Percentiles rank a stretch among this genome's conserved stretches.
Conservation (phyloP, 64 coral and sea anemone genomes). For the Orbicella faveolata region DNA sequence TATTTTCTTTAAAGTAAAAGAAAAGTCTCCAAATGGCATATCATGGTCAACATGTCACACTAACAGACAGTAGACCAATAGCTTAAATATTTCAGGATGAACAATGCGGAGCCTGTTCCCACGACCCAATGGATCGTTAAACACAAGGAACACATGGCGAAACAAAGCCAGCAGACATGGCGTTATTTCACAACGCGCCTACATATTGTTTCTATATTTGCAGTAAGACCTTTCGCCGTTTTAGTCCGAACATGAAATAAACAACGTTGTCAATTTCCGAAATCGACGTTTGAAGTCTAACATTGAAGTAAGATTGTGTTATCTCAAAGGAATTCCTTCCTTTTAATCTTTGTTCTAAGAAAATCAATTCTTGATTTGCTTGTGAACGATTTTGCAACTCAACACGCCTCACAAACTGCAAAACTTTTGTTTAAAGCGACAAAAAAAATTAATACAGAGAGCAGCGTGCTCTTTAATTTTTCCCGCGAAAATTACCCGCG, state of each 20-base stretch:
- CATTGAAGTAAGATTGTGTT: not conserved
- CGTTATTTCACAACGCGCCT: slow-evolving; percentile 12
- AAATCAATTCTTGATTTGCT: not conserved
- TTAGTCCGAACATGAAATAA: not conserved
- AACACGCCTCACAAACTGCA: not conserved
- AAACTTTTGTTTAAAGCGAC: not conserved
- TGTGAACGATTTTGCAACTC: not conserved
- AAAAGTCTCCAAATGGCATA: not conserved
- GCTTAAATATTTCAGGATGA: not conserved
- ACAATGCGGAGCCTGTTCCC: slow-evolving; percentile 17
- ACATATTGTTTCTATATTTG: not conserved
- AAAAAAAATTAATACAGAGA: not conserved
- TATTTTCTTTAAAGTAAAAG: not conserved
- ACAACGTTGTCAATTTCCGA: not conserved
- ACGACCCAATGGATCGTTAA: slow-evolving; percentile 23
- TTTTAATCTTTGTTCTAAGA: not conserved
- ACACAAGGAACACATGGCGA: slow-evolving; percentile 38
- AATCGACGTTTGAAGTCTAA: not conserved
- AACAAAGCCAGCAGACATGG: slow-evolving; percentile 37
- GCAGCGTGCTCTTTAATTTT: slow-evolving; percentile 7
- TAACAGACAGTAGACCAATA: not conserved
- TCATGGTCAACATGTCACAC: not conserved
- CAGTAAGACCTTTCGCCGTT: not conserved
- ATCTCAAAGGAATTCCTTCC: not conserved
- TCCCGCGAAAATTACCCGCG: slow-evolving; percentile 16